Evolutionary conservation across 2,113 vertebrate genomes (phyloP).

Genomic region (Cinclus cinclus): DNA sequence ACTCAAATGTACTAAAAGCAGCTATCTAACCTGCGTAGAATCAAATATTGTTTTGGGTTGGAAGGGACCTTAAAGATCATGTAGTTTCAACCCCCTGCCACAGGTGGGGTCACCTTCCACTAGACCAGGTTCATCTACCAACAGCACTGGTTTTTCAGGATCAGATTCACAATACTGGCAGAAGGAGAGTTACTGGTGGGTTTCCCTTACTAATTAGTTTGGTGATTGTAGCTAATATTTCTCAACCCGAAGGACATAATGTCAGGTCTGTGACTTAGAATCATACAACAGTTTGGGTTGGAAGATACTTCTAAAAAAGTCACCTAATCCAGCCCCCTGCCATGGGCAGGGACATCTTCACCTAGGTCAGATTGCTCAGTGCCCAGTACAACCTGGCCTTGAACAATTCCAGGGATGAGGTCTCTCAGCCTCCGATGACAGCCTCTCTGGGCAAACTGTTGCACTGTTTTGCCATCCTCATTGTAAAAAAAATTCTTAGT

Average conservation of each 20-base stretch:
- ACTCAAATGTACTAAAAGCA: not conserved
- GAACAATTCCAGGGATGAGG: not conserved
- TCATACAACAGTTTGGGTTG: not conserved
- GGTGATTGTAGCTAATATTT: not conserved
- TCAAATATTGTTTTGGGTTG: not conserved
- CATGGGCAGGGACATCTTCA: not conserved
- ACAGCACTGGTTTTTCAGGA: not conserved
- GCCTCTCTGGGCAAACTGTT: not conserved
- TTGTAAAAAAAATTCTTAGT: not conserved
- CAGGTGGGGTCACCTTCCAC: not conserved
- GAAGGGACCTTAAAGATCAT: not conserved
- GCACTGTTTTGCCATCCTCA: not conserved
- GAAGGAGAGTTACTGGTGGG: not conserved
- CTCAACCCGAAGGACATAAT: not conserved
- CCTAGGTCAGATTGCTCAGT: not conserved
- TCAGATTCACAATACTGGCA: not conserved
- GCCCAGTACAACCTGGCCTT: not conserved
- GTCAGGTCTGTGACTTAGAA: not conserved
- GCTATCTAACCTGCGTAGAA: not conserved
- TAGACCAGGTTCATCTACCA: not conserved
- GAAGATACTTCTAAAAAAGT: not conserved
- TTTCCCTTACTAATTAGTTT: not conserved
- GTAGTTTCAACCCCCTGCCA: not conserved
- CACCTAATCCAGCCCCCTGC: not conserved
- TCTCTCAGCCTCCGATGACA: not conserved